Conservation (phyloP, 2,888 invertebrate species). For the Phyto melanocephala region DNA sequence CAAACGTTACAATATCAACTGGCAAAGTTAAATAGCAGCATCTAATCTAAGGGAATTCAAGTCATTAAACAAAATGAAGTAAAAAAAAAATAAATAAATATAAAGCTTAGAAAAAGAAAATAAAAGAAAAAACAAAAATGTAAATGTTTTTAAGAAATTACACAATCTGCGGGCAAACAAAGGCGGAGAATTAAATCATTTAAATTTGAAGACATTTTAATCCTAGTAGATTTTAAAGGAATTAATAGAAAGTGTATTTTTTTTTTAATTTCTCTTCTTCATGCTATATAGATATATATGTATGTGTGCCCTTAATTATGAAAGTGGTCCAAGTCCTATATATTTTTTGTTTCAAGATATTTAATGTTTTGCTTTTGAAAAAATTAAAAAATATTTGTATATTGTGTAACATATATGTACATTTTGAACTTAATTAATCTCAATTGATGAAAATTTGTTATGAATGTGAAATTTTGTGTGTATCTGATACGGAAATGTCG, state of each 20-base stretch:
- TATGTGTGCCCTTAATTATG: too few species aligned
- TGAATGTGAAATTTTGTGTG: too few species aligned
- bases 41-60: not conserved
- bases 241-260: not conserved
- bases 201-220: constrained; percentile 22
- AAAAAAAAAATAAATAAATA: too few species aligned
- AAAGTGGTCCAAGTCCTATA: too few species aligned
- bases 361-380: too few species aligned
- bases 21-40: not conserved
- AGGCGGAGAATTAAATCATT: constrained; percentile 5
- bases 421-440: too few species aligned
- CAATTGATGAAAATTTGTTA: too few species aligned
- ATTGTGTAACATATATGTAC: too few species aligned
- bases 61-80: not conserved
- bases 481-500: too few species aligned
- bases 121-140: not conserved
- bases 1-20: not conserved
- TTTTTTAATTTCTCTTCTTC: not conserved
- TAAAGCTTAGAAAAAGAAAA: not conserved
- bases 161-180: not conserved
- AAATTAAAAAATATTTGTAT: too few species aligned
- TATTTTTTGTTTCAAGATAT: too few species aligned
- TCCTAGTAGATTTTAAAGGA: not conserved
- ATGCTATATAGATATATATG: not conserved
- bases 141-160: not conserved